phyloP scores from a whole-genome alignment of 2,888 invertebrate species.

The Trilocha varians region DNA sequence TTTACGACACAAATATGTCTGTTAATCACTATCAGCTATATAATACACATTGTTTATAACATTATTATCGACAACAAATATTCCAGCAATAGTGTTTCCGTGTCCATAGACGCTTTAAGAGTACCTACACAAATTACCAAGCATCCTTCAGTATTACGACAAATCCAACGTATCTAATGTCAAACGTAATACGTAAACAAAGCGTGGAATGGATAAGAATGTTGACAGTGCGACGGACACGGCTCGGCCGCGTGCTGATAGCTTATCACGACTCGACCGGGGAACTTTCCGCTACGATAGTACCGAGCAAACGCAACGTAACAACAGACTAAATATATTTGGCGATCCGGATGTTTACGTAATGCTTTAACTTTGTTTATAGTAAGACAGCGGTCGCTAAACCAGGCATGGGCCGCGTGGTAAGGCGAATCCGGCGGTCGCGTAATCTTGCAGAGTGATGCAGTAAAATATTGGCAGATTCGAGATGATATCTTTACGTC shows the following conservation, averaged over 20 bases:
- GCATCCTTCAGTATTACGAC: neutral
- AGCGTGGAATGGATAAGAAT: neutral
- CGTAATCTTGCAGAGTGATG: too few relatives aligned
- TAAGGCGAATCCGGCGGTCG: too few relatives aligned
- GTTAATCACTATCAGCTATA: neutral
- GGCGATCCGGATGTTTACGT: neutral
- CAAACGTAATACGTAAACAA: neutral
- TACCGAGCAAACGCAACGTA: neutral
- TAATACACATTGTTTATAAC: neutral
- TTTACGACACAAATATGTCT: neutral
- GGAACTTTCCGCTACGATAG: slow-evolving; percentile 22
- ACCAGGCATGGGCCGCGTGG: too few relatives aligned
- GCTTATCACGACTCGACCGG: slow-evolving; percentile 16
- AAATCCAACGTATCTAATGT: neutral
- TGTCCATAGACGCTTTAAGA: too few relatives aligned
- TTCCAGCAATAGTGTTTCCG: too few relatives aligned
- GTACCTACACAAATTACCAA: too few relatives aligned
- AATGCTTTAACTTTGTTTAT: neutral
- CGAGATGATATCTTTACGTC: too few relatives aligned
- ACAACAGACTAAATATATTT: neutral
- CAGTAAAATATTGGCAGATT: too few relatives aligned
- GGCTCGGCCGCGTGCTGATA: slow-evolving; percentile 23
- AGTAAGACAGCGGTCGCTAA: neutral
- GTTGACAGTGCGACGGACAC: slow-evolving; percentile 8
- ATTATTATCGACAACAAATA: too few relatives aligned